Base-by-base conservation (phyloP, 92 coral and sea anemone genomes). In the Parazoanthus atlanticus region DNA sequence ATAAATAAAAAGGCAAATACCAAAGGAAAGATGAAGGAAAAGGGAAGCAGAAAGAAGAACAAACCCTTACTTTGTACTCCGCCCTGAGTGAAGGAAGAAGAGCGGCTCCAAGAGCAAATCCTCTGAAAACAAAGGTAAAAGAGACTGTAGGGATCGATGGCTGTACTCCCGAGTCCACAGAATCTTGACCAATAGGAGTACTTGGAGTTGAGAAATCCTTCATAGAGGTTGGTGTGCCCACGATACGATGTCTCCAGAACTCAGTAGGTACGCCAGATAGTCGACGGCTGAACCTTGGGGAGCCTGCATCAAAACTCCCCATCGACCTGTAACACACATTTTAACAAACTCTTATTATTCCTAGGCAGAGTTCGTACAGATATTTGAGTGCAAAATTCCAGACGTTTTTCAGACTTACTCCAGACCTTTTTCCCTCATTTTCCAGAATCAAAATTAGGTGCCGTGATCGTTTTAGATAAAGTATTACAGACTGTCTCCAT, bases 31-130 rank as follows among this genome's bases (percentile, higher is more conserved):
- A 46, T 12, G 52, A 46, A 46, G 52, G 11, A 8, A 46, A 8
- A 46, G 32, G 21, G n/a, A 7, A 30, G 61, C 12, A 1, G 0
- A 83, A 11, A 41, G 26, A 5, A 9, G 23, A 32, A 54, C 23
- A 54, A 66, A 30, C 6, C 75, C 90, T 78, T 34, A 95, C 99
- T 94, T 95, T 97, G 86, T 97, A 97, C 41, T 96, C 99, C 30
- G 98, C 96, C 74, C 96, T 91, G 26, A 97, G 89, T 10, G 99
- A 97, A 8, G 99, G 99, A 29, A 97, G 88, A 46, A 97, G 86
- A 43, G 99, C 94, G 10, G 99, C 99, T 64, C 99, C 98, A 23
- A 97, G 90, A 28, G 94, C 89, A 75, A 95, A 97, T 6, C 99
- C 99, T 71, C 93, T 92, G 66, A 97, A 89, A 19, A 97, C 94